Evolutionary conservation across 2,888 invertebrate species (phyloP), one percentile per base, ranked within the genome.

Genomic region (Catocala fraxini): DNA sequence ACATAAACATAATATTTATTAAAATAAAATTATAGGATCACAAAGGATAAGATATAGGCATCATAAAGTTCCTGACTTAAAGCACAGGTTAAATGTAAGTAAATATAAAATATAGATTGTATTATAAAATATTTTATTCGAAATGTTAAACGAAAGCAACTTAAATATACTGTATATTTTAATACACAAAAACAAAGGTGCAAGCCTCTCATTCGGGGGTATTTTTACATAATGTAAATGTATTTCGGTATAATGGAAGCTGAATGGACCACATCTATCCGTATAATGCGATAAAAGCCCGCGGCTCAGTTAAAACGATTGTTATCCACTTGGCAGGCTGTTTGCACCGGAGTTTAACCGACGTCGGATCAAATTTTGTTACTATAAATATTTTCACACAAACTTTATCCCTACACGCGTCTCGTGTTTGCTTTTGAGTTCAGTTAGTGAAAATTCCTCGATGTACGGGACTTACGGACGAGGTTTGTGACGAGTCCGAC

Each of bases 361-460:
- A 73, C 66, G 57, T 70, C 68, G 82, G 76, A 81, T 85, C 77
- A 78, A 82, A 83, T 82, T 81, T 80, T 73, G 82, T 82, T 79
- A 81, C 79, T 77, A 81, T 83, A 86, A 85, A 87, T 85, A 86
- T 87, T 84, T 85, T 83, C 81, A 70, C 75, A 70, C 70, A 63
- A 82, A 84, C 73, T 83, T 83, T 70, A 74, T 75, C 73, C 74
- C 57, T 74, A 71, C 77, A 71, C 75, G 68, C 73, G 73, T 73
- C 74, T 79, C 71, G 45, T 80, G 79, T 84, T 82, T 72, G 75
- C 80, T 80, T 77, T 79, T 70, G 77, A 77, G 74, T 77, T 71
- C 74, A 75, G 71, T 80, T 76, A 74, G 68, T 56, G 78, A 72
- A 80, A 69, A 78, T 76, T 76, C 66, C 56, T 54, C 54, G 51